A percentile compares a stretch with the other conserved stretches of the same genome.
Conservation (phyloP, 2,888 invertebrate species). For the Oxystoma pomonae region DNA sequence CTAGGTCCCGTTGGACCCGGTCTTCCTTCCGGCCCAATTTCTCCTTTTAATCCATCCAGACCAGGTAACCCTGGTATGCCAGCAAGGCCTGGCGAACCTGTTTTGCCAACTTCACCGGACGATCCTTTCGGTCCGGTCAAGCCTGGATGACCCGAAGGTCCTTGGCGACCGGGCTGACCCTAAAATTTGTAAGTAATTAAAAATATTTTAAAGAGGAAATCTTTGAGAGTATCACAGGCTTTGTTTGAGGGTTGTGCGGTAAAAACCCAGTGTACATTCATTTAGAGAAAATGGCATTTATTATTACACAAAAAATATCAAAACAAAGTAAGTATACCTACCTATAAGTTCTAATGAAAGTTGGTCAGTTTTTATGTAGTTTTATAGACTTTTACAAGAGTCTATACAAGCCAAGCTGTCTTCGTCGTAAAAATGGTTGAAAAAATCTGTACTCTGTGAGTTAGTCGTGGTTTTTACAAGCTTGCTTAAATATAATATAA, state of each 20-base stretch:
- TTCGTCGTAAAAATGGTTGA: no score
- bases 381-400: no score
- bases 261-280: background rate
- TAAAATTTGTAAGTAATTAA: no score
- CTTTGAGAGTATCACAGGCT: background rate
- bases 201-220: slow-evolving; percentile 7
- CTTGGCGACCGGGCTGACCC: slow-evolving; percentile 69
- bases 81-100: slow-evolving; percentile 62
- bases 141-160: slow-evolving; percentile 68
- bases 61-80: slow-evolving; percentile 72
- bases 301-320: no score
- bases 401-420: no score
- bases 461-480: no score
- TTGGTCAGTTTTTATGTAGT: no score
- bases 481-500: no score
- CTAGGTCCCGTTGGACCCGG: slow-evolving; percentile 65
- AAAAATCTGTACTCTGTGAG: no score
- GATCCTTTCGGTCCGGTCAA: slow-evolving; percentile 68
- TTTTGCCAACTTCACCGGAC: slow-evolving; percentile 64
- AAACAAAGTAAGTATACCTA: no score
- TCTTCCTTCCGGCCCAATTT: slow-evolving; percentile 65
- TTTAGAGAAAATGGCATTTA: background rate
- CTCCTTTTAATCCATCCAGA: slow-evolving; percentile 70
- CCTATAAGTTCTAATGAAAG: no score
- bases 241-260: background rate